Conservation (phyloP, 2,113 vertebrate species). For the Ptilorrhoa leucosticta region DNA sequence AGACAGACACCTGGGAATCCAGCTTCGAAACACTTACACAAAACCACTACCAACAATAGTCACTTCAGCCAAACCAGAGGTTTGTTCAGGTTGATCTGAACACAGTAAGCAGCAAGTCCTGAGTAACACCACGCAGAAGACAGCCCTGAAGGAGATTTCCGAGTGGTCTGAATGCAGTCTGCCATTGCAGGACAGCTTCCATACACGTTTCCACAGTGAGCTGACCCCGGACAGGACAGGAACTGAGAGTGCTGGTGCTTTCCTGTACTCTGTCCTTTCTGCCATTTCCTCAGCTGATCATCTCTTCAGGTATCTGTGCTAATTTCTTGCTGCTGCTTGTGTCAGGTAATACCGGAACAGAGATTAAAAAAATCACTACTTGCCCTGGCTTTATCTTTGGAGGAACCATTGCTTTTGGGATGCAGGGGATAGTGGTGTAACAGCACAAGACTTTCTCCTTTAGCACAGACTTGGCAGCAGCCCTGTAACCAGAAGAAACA, state of each 20-base stretch:
- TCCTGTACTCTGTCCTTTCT: not conserved
- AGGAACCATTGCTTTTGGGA: not conserved
- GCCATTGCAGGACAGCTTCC: not conserved
- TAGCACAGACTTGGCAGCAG: accelerated
- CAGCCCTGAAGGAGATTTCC: not conserved
- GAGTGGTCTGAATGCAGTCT: not conserved
- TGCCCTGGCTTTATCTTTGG: not conserved
- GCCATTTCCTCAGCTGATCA: not conserved
- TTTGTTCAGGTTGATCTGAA: not conserved
- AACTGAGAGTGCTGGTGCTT: not conserved
- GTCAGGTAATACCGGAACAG: not conserved
- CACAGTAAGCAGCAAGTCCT: not conserved
- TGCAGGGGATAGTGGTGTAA: not conserved
- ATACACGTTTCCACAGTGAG: not conserved
- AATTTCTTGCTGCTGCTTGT: not conserved
- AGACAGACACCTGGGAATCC: not conserved
- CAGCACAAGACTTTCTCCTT: not conserved
- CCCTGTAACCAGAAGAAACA: not conserved
- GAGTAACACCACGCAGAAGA: not conserved
- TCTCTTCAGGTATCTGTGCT: not conserved
- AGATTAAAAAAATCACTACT: not conserved
- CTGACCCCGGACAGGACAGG: not conserved
- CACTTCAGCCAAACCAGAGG: not conserved
- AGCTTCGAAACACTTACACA: not conserved
- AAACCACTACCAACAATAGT: not conserved